Evolutionary conservation across 2,113 vertebrate species (phyloP), one percentile per base, ranked within the genome.

Genomic region (Festucalex cinctus): DNA sequence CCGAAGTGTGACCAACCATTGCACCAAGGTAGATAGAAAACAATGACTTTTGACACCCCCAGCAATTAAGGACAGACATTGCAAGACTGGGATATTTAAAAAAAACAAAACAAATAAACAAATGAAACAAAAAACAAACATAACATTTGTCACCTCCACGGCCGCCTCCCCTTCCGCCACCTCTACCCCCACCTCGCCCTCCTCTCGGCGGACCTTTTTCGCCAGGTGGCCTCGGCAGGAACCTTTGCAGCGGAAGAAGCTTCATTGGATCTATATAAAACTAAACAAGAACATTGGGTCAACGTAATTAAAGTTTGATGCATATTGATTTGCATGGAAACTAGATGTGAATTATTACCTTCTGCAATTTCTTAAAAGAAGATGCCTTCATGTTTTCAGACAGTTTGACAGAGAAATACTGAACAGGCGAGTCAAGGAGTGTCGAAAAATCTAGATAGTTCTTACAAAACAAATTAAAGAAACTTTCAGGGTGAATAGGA

Each of bases 401-500:
- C 5, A 99, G 88, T 74, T 99, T 99, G 48, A 99, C 95, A 80
- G 97, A 99, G 94, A 99, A 99, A 88, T 99, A 99, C 97, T 98
- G 82, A 78, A 73, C 26, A 9, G 9, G 5, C 63, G 26, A 9
- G 74, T 95, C 93, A 95, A 95, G 93, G 91, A 92, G 8, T 57
- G 13, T 6, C 17, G 48, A 9, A 20, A 14, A 13, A 53, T 2
- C 0, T 53, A 41, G 0, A 41, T 17, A 9, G 0, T 43, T 20
- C 28, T 53, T 17, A 1, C 46, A 54, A 8, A 49, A n/a, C 22
- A 35, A 65, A 60, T 44, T 16, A 1, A 70, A 60, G 43, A 16
- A n/a, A 16, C 0, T 0, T 16, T 28, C 17, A 17, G 46, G 36
- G 20, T 12, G 1, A 3, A 54, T 14, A 65, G 93, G 97, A 98